Conservation (phyloP, 2,888 invertebrate genomes). For the Odontomyia ornata region DNA sequence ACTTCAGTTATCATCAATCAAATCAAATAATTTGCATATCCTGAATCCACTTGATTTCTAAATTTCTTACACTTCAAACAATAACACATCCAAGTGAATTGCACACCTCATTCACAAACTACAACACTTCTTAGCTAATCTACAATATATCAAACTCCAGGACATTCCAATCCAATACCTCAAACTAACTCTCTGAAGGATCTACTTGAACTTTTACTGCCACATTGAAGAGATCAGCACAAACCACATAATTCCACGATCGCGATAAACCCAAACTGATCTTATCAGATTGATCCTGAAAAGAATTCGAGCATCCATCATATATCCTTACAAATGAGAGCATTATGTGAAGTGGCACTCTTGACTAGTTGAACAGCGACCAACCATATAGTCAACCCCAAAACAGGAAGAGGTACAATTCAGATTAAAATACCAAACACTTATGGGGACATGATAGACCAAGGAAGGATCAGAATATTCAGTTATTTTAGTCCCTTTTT, state of each 20-base stretch:
- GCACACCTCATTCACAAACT: too few relatives aligned
- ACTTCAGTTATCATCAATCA: too few relatives aligned
- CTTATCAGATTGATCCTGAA: constrained; percentile 43
- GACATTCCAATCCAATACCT: not conserved
- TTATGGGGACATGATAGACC: not conserved
- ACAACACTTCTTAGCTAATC: too few relatives aligned
- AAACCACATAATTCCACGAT: constrained; percentile 44
- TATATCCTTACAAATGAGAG: not conserved
- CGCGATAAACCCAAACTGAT: constrained; percentile 49
- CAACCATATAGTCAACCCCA: constrained; percentile 5
- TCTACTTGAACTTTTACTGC: constrained; percentile 34
- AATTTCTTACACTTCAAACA: too few relatives aligned
- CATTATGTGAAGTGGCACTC: constrained; percentile 25
- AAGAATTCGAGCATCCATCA: not conserved
- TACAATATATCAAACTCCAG: too few relatives aligned
- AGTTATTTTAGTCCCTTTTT: not conserved
- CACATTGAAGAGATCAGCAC: not conserved
- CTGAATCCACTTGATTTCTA: too few relatives aligned
- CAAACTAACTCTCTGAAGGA: constrained; percentile 17
- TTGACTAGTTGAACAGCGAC: constrained; percentile 15
- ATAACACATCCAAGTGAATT: too few relatives aligned
- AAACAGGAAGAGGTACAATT: constrained; percentile 42
- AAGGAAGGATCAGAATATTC: not conserved
- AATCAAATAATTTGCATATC: too few relatives aligned
- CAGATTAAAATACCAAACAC: constrained; percentile 37